A percentile compares a stretch with the other conserved stretches of the same genome.
phyloP scores from a whole-genome alignment of 2,888 invertebrate species.

The Helleia helle region DNA sequence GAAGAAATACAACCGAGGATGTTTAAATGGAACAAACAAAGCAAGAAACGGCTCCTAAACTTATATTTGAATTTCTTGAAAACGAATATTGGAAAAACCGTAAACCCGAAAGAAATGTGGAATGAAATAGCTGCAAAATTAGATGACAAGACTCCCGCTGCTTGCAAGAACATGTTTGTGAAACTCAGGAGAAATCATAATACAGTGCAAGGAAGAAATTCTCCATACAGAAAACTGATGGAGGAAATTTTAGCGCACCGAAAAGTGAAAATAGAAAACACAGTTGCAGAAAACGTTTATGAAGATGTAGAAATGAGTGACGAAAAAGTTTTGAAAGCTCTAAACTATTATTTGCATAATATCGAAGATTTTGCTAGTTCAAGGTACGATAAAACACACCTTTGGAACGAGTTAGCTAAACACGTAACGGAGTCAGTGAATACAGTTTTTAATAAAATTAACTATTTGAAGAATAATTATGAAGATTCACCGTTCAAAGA shows the following conservation, averaged over 20 bases:
- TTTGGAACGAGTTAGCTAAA: conserved; percentile 51
- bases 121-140: conserved; percentile 40
- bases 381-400: conserved; percentile 48
- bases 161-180: conserved; percentile 46
- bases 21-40: conserved; percentile 43
- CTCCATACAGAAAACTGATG: conserved; percentile 32
- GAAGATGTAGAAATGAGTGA: conserved; percentile 37
- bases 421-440: conserved; percentile 37
- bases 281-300: no score
- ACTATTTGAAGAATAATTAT: conserved; percentile 47
- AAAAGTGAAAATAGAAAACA: conserved; percentile 32
- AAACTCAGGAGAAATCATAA: conserved; percentile 41
- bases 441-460: conserved; percentile 51
- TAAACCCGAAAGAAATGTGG: conserved; percentile 48
- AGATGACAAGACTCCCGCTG: conserved; percentile 32
- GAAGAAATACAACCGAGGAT: conserved; percentile 18
- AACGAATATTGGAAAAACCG: conserved; percentile 36
- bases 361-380: conserved; percentile 54
- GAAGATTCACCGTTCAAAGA: conserved; percentile 19
- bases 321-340: conserved; percentile 39
- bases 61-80: conserved; percentile 47
- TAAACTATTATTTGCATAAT: conserved; percentile 48
- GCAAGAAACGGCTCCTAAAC: conserved; percentile 41
- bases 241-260: conserved; percentile 42
- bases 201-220: conserved; percentile 21